These are phyloP conservation scores for Noctua comes DNA, from an alignment of 2,888 invertebrate genomes.

Conservation along the genomic window DNA sequence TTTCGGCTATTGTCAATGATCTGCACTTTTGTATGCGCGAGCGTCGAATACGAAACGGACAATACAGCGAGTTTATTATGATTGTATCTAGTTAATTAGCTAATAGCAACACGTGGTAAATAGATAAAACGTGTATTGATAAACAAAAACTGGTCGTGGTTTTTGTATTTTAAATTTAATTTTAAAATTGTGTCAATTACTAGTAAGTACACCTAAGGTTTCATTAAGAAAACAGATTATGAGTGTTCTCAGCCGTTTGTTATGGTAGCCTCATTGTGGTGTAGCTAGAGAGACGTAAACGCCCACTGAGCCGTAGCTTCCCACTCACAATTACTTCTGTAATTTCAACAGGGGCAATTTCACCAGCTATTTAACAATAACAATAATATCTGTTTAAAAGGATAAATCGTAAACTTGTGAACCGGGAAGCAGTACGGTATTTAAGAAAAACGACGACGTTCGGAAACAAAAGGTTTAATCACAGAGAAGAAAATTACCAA, in stretches of 20 bases:
- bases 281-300: slow-evolving; percentile 30
- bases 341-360: slow-evolving; percentile 47
- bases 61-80: slow-evolving; percentile 38
- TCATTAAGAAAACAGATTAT: slow-evolving; percentile 18
- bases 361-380: slow-evolving; percentile 35
- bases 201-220: not conserved
- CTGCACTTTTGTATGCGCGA: slow-evolving; percentile 23
- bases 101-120: slow-evolving; percentile 23
- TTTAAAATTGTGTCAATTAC: not conserved
- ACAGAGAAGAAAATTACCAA: slow-evolving; percentile 19
- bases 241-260: slow-evolving; percentile 16
- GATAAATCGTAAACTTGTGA: slow-evolving; percentile 22
- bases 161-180: slow-evolving; percentile 2
- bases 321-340: slow-evolving; percentile 45
- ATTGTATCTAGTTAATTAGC: slow-evolving; percentile 54
- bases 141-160: not conserved
- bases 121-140: slow-evolving; percentile 16
- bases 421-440: slow-evolving; percentile 16
- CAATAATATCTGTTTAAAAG: slow-evolving; percentile 25
- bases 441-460: slow-evolving; percentile 11
- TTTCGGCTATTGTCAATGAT: slow-evolving; percentile 62
- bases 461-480: slow-evolving; percentile 22
- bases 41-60: slow-evolving; percentile 19
- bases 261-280: slow-evolving; percentile 18
- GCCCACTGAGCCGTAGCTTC: slow-evolving; percentile 39